Evolutionary conservation across 1,140 invertebrate species (phyloP), one percentile per base, ranked within the genome.

Genomic region (Rhysida immarginata): DNA sequence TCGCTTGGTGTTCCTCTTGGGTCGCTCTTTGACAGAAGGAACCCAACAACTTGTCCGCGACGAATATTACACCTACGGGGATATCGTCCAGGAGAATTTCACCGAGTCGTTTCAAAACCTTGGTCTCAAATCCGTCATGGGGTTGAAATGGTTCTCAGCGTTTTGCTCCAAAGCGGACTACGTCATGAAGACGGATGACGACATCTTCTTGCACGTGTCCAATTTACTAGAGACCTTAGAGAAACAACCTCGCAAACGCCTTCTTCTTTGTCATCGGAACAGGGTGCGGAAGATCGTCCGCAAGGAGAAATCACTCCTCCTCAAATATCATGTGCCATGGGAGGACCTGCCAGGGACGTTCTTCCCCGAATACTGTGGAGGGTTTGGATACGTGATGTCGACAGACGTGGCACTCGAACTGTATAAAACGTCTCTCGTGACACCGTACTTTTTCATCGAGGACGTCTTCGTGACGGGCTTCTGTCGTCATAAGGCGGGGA

Each of bases 181-280:
- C 58, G 62, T 73, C 26, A 61, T 74, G 52, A 75, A 75, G 59
- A 65, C 67, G 0, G 73, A 75, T 57, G 73, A 75, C 53, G 73
- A 75, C 56, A 70, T 71, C 14, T 68, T 72, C 49, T 57, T 75
- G 0, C 69, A 75, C 60, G 61, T 71, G 16, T 62, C 64, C 0
- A 65, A 65, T 52, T 25, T 65, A 5, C 16, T 65, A 16, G 26
- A 41, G 23, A 14, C 26, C 29, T n/a, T 52, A 58, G 1, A 20
- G 45, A 20, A 26, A 24, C 16, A 58, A n/a, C 16, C 20, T 16
- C 3, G 23, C 1, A 62, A 63, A 18, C 21, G 55, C 26, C 35
- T 58, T 2, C 24, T 65, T 16, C 42, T 65, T 18, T 65, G 64
- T 55, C 61, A 64, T 35, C 46, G 57, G 35, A 65, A 65, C 27